Percentiles rank a stretch among this genome's conserved stretches.
These are phyloP conservation scores for Orchesellides sinensis DNA, from an alignment of 2,888 invertebrate species.

Conservation along the genomic window DNA sequence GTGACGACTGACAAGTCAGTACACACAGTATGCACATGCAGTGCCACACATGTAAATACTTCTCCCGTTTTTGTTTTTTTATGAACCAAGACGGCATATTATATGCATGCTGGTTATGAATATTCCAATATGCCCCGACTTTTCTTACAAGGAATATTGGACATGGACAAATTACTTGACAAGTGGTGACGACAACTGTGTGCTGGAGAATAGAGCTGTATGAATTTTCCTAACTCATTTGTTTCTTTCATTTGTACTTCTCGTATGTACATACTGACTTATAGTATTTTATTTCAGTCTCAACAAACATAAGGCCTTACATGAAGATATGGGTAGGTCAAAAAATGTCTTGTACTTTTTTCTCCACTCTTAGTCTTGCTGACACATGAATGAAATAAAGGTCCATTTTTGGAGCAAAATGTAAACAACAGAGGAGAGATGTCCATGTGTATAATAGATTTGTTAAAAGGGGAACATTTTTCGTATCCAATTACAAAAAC, in stretches of 20 bases:
- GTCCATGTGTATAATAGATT: not conserved
- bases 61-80: no score
- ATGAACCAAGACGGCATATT: no score
- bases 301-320: not conserved
- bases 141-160: not conserved
- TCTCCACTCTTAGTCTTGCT: not conserved
- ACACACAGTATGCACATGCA: no score
- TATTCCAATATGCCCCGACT: not conserved
- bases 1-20: conserved; percentile 5
- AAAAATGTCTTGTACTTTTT: not conserved
- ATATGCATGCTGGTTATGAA: not conserved
- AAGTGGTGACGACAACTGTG: conserved; percentile 47
- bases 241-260: conserved; percentile 21
- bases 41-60: not conserved
- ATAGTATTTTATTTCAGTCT: not conserved
- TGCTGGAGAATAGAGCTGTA: conserved; percentile 20
- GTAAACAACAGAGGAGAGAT: conserved; percentile 19
- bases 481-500: conserved; percentile 40
- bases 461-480: not conserved
- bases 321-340: conserved; percentile 18
- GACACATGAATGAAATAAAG: conserved; percentile 17
- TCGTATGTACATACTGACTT: no score
- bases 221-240: not conserved
- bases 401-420: conserved; percentile 42
- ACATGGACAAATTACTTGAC: conserved; percentile 41